Base-by-base conservation (phyloP, 1,140 invertebrate species). In the Lasaia peninsularis region DNA sequence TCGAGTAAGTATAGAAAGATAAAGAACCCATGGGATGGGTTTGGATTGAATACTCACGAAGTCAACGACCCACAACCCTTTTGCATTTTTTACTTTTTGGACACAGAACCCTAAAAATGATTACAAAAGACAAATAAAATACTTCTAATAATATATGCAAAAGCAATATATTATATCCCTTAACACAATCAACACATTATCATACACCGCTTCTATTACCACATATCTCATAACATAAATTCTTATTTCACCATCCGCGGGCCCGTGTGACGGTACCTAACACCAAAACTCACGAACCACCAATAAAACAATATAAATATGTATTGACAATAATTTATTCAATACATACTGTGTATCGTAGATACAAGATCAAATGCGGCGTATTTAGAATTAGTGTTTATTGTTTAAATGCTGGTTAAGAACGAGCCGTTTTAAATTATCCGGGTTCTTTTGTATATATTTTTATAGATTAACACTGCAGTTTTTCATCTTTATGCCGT, bases 291-390 rank as follows among this genome's bases (percentile, higher is more conserved):
- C 77, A 76, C 74, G 56, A 73, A 67, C 76, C 75, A 81, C 67
- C 71, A 75, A 83, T 83, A 83, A 86, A 83, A 86, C 82, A 83
- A 83, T 78, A 86, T 83, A 83, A 82, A 80, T 76, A 74, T 65
- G 65, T 70, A 86, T 81, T 78, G 74, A 80, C 72, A 77, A 78
- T 81, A 83, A 86, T 82, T 85, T 82, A 85, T 85, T 81, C 78
- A 77, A 65, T 66, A 68, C 69, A 73, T 8, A 20, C 8, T 10
- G 52, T 37, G 52, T 37, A 35, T 21, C 11, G 20, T 54, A 58
- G 66, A 35, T 56, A 33, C 62, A 54, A 54, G 63, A 60, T 49
- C 53, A 52, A 62, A 35, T 59, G 49, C 34, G 31, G 58, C 52
- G 51, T 56, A 57, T 9, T 54, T 58, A 62, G 63, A 65, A 63